Evolutionary conservation across 2,888 invertebrate genomes (phyloP), one percentile per base, ranked within the genome.

Genomic region (Aspidiotus destructor): DNA sequence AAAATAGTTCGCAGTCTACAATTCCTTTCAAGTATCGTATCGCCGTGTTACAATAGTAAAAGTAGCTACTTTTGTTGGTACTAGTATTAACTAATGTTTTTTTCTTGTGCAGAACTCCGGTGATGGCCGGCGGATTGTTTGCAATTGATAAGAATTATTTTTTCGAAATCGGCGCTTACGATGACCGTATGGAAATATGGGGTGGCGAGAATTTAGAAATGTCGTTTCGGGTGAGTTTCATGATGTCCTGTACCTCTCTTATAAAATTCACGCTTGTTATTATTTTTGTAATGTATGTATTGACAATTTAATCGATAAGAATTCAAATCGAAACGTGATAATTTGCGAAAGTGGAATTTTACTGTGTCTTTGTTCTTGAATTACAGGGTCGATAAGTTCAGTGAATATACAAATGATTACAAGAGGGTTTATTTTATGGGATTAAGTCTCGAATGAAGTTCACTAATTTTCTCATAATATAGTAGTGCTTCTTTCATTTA

Each of bases 161-260:
- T 76, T 92, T 89, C 80, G 85, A 92, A 72, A 79, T 92, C 15
- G 96, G 95, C 0, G 78, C 82, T 0, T 85, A 85, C 74, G 85
- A 85, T 75, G 79, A 80, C 40, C 79, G 81, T 41, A 84, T 85
- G 84, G 84, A 86, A 73, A 93, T 97, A 71, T 99, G 98, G 98
- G 98, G 99, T 7, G 98, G 95, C 0, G 98, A 99, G 78, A 99
- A 99, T 78, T 82, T 99, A 48, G 98, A 99, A 79, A 82, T 99
- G 77, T 97, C 97, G 0, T 96, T 98, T 79, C 84, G 97, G 72
- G 91, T 84, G 74, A 75, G 77, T 75, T 28, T 41, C n/a, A 40
- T 28, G 11, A 10, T 15, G 13, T 48, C 48, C 2, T 48, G 28
- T 1, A 28, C 28, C 5, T 3, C 28, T 28, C 2, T 28, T 28